Percentiles rank a stretch among this genome's conserved stretches.
These are phyloP conservation scores for Drepanosiphum platanoidis DNA, from an alignment of 2,888 invertebrate species.

Conservation along the genomic window DNA sequence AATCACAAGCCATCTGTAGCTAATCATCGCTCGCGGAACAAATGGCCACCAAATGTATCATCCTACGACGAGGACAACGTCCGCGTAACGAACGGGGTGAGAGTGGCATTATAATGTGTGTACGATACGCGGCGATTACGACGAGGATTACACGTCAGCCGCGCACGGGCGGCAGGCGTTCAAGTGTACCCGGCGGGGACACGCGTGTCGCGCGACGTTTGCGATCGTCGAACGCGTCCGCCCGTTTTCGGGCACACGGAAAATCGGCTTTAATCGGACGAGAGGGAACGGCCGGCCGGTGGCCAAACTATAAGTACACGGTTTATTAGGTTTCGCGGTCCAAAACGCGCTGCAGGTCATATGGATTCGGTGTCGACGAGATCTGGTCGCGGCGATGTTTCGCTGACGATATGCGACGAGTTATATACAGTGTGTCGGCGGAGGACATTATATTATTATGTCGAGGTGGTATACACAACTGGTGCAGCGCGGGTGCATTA, in stretches of 20 bases:
- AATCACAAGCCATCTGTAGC: background rate
- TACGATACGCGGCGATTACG: background rate
- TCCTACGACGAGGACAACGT: background rate
- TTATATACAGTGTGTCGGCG: background rate
- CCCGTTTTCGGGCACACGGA: no score
- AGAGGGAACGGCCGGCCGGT: no score
- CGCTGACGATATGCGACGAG: background rate
- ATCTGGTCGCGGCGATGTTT: background rate
- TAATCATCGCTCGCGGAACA: background rate
- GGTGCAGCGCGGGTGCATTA: background rate
- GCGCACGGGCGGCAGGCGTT: background rate
- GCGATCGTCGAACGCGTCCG: no score
- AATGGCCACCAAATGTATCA: background rate
- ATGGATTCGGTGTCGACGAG: background rate
- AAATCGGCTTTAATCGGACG: background rate
- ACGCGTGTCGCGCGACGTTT: background rate
- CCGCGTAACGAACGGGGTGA: background rate
- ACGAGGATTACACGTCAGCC: background rate
- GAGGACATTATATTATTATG: background rate
- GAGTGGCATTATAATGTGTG: background rate
- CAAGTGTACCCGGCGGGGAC: background rate
- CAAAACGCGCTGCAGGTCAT: background rate
- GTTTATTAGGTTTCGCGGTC: background rate
- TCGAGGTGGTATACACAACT: background rate
- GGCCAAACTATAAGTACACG: no score